These are phyloP conservation scores for Macaria notata DNA, from an alignment of 2,888 invertebrate species.

Conservation along the genomic window DNA sequence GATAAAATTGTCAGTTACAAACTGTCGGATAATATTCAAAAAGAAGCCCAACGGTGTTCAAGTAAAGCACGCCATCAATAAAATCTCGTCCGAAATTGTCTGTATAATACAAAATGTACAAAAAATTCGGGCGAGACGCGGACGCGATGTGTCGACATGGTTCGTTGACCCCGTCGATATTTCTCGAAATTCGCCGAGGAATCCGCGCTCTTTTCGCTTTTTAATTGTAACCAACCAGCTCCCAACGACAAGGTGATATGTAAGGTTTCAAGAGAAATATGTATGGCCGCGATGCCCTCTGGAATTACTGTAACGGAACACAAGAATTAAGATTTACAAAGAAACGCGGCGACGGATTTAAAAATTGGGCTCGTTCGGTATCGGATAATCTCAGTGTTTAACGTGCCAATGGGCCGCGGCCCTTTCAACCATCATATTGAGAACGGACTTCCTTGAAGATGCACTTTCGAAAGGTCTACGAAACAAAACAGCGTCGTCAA, in stretches of 20 bases:
- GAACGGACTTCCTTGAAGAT: not conserved
- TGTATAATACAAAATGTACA: constrained; percentile 63
- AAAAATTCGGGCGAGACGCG: constrained; percentile 67
- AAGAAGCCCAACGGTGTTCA: constrained; percentile 25
- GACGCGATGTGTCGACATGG: constrained; percentile 76
- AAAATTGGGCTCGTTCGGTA: constrained; percentile 44
- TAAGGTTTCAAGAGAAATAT: constrained; percentile 73
- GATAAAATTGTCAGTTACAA: no score
- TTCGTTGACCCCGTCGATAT: constrained; percentile 79
- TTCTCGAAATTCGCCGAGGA: constrained; percentile 78
- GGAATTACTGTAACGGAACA: constrained; percentile 74
- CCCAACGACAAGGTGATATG: constrained; percentile 75
- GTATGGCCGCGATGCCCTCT: constrained; percentile 56
- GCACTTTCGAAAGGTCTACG: not conserved
- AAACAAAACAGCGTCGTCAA: not conserved
- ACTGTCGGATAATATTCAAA: not conserved
- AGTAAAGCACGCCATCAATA: constrained; percentile 46
- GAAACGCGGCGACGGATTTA: constrained; percentile 56
- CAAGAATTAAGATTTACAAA: constrained; percentile 67
- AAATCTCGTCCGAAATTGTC: constrained; percentile 56
- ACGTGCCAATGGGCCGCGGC: constrained; percentile 1
- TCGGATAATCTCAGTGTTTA: constrained; percentile 39
- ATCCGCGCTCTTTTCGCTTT: constrained; percentile 79
- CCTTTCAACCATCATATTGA: not conserved
- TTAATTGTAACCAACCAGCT: constrained; percentile 78